A percentile compares a stretch with the other conserved stretches of the same genome.
Conservation (phyloP, 2,797 vertebrate genomes). For the Mareca strepera region DNA sequence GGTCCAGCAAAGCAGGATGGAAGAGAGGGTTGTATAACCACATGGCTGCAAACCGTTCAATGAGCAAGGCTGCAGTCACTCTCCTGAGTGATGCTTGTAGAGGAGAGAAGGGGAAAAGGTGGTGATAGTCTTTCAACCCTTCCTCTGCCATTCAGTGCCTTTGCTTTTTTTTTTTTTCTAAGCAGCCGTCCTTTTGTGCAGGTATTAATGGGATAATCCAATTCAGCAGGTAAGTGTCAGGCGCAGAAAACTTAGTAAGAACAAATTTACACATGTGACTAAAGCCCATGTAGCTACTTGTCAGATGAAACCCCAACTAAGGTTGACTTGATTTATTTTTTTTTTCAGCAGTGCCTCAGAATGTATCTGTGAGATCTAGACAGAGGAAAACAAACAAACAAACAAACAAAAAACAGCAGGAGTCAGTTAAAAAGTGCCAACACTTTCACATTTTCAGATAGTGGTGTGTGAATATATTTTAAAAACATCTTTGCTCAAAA, state of each 20-base stretch:
- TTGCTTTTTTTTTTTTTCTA: background rate
- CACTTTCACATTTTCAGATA: background rate
- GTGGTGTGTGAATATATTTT: background rate
- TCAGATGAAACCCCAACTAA: background rate
- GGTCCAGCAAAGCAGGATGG: background rate
- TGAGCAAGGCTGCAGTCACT: rapidly evolving
- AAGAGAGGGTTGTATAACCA: background rate
- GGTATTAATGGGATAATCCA: background rate
- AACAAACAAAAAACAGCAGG: background rate
- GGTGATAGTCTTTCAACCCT: background rate
- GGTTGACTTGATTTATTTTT: background rate
- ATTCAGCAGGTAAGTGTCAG: background rate
- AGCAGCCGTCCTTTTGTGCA: background rate
- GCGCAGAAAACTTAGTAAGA: background rate
- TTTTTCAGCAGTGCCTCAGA: background rate
- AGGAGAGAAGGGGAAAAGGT: background rate
- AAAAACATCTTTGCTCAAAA: background rate
- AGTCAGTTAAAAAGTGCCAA: background rate
- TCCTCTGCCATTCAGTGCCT: background rate
- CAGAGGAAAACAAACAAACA: background rate
- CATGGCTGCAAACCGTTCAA: background rate
- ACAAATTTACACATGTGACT: background rate
- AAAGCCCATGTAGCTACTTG: background rate
- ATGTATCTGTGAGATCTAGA: background rate
- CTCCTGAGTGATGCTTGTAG: background rate